Percentiles rank a stretch among this genome's conserved stretches.
Evolutionary conservation across 2,888 invertebrate genomes (phyloP).

Genomic region (Ectemnius lituratus): DNA sequence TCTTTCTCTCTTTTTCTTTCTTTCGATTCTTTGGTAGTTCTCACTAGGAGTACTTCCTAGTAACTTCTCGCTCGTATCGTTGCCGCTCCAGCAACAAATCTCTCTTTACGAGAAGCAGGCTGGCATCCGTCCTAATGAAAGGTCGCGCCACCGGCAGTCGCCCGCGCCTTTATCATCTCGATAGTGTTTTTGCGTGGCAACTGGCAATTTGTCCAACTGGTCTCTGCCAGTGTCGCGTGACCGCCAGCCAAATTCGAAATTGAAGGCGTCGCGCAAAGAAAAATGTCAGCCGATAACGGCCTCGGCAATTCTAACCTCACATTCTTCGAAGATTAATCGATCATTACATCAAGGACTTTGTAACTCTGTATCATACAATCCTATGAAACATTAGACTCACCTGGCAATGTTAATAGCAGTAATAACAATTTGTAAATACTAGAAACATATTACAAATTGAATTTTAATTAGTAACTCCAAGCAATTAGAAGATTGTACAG

Average conservation of each 20-base stretch:
- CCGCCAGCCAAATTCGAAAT: constrained; percentile 28
- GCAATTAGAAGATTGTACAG: no score
- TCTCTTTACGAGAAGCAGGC: constrained; percentile 8
- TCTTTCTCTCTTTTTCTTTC: neutral
- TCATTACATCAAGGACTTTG: no score
- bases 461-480: no score
- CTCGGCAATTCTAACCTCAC: neutral
- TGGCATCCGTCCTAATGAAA: constrained; percentile 15
- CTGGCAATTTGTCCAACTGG: constrained; percentile 23
- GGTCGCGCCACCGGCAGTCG: neutral
- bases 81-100: neutral
- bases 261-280: constrained; percentile 1
- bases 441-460: no score
- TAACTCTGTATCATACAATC: no score
- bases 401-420: no score
- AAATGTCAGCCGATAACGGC: constrained; percentile 16
- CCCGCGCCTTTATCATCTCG: constrained; percentile 10
- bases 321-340: neutral
- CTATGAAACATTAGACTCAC: no score
- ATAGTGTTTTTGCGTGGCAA: constrained; percentile 36
- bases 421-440: no score
- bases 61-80: neutral
- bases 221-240: constrained; percentile 25
- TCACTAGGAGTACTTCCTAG: neutral
- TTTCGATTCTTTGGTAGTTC: neutral